Evolutionary conservation across 2,888 invertebrate species (phyloP), one percentile per base, ranked within the genome.

Genomic region (Tipula vernalis): DNA sequence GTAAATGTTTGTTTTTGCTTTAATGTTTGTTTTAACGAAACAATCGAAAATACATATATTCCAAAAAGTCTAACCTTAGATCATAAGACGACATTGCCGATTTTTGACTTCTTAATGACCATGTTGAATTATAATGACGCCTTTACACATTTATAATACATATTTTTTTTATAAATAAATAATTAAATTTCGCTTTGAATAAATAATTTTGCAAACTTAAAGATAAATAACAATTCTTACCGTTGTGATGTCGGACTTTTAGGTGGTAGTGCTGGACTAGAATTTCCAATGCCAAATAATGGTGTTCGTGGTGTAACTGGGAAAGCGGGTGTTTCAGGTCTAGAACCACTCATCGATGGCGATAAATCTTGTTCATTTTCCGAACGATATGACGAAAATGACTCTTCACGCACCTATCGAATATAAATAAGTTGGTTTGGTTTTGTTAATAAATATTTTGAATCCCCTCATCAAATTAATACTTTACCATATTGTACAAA

Each of bases 321-420:
- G 93, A 98, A 98, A 87, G 96, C 96, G 83, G 98, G 98, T 36
- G 98, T 98, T 91, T 97, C 96, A 39, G 97, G 96, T 87, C 97
- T 93, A 88, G 94, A 93, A 44, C 92, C 93, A 86, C 93, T 92
- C 88, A 92, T 92, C 15, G 51, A 57, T 13, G 92, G 91, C 85
- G 94, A 94, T 89, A 94, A 92, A 87, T 93, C 93, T 28, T 91
- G 91, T 88, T 93, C 93, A 88, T 92, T 93, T 88, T 92, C 92
- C 84, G 94, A 94, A 88, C 95, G 93, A 93, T 95, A 95, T 90
- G 95, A 94, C 89, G 94, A 94, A 89, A 94, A 93, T 18, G 94
- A 93, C 88, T 96, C 95, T 89, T 95, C 93, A 87, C 94, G 94
- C 88, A 92, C 92, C 93, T 93, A 87, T 15, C 51, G 51, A 57